These are phyloP conservation scores for Acyrthosiphon pisum DNA, from an alignment of 1,140 invertebrate genomes.

Conservation along the genomic window DNA sequence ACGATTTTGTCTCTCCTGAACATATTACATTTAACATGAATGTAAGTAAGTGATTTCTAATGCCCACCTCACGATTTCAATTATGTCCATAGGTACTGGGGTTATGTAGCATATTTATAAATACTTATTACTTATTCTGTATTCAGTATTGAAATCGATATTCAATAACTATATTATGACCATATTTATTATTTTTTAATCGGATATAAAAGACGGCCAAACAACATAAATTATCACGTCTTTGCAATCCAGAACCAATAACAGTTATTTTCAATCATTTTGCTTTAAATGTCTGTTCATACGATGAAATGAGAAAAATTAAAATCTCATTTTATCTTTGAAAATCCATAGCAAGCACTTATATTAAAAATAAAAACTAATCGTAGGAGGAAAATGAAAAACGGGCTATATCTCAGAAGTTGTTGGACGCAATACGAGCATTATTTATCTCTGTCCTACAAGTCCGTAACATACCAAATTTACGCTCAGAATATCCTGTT, in stretches of 20 bases:
- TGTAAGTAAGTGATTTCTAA: background rate
- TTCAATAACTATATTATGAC: background rate
- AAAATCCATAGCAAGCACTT: background rate
- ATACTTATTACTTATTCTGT: background rate
- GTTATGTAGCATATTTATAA: background rate
- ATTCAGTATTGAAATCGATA: background rate
- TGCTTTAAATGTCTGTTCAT: background rate
- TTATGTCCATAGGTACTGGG: background rate
- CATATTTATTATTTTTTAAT: background rate
- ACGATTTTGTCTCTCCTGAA: too few relatives aligned
- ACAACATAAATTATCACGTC: conserved; percentile 29
- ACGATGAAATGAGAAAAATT: background rate
- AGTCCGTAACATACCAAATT: too few relatives aligned
- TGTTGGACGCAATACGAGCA: background rate
- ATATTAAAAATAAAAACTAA: conserved; percentile 24
- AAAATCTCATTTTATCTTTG: background rate
- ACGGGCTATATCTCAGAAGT: conserved; percentile 6
- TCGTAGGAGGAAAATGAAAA: background rate
- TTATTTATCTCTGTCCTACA: too few relatives aligned
- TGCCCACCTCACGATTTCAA: background rate
- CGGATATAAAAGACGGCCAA: conserved; percentile 40
- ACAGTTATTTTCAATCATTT: background rate
- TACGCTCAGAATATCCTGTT: too few relatives aligned
- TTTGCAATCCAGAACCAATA: background rate
- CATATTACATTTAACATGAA: background rate